Conservation (phyloP, 2,113 vertebrate species). For the Siniperca chuatsi region DNA sequence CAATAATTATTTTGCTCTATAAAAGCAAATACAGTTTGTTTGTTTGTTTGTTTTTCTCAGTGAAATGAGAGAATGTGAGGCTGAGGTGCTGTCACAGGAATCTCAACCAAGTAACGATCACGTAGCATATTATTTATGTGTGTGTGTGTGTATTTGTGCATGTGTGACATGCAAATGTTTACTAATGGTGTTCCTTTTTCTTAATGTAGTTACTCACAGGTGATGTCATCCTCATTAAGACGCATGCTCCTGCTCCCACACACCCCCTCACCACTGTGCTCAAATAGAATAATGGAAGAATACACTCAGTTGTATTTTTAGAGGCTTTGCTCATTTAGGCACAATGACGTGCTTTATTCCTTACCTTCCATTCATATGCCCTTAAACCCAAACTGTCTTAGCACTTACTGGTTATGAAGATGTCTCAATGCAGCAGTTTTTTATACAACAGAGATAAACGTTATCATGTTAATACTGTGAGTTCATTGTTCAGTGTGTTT, state of each 20-base stretch:
- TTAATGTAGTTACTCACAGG: constrained; percentile 42
- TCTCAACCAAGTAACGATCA: constrained; percentile 1
- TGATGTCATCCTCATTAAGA: constrained; percentile 62
- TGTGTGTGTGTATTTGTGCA: neutral
- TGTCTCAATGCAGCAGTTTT: neutral
- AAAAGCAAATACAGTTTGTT: neutral
- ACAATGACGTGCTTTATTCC: constrained; percentile 40
- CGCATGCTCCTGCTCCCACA: constrained; percentile 27
- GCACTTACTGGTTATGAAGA: constrained; percentile 29
- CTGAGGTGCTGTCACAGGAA: no score
- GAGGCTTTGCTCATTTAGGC: constrained; percentile 34
- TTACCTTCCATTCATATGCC: constrained; percentile 22
- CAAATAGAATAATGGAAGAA: constrained; percentile 41
- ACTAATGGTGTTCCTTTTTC: constrained; percentile 12
- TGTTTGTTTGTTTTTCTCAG: neutral
- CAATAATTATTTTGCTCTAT: constrained; percentile 1
- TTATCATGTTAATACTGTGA: neutral
- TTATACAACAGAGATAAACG: constrained; percentile 9
- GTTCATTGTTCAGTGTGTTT: constrained; percentile 23
- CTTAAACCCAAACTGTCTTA: constrained; percentile 28
- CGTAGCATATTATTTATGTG: neutral
- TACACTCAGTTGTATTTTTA: constrained; percentile 48
- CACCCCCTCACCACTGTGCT: constrained; percentile 2
- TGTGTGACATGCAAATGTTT: constrained; percentile 17
- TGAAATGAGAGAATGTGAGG: neutral